Conservation (phyloP, 2,113 vertebrate species). For the Poeciliopsis prolifica region DNA sequence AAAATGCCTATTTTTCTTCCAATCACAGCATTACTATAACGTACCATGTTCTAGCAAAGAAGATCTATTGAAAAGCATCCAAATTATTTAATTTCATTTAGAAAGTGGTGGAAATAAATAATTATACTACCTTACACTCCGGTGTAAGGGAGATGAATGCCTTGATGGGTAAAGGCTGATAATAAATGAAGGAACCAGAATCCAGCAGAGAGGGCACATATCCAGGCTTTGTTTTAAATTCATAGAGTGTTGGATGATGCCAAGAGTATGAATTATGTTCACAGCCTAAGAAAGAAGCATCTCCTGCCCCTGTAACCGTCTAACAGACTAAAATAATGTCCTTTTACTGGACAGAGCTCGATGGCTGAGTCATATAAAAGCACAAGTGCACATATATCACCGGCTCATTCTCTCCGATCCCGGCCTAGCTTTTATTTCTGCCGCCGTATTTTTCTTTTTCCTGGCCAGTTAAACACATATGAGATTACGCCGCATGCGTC, state of each 20-base stretch:
- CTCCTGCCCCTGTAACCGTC: conserved; percentile 13
- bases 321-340: conserved; percentile 29
- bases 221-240: conserved; percentile 19
- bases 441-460: conserved; percentile 6
- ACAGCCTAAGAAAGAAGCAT: conserved; percentile 26
- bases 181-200: conserved; percentile 18
- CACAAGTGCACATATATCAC: conserved; percentile 29
- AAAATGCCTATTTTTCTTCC: not conserved
- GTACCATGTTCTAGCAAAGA: not conserved
- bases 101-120: not conserved
- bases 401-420: conserved; percentile 4
- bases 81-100: not conserved
- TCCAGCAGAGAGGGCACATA: conserved; percentile 10
- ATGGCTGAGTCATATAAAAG: conserved; percentile 43
- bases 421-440: conserved; percentile 14
- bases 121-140: not conserved
- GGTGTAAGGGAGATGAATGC: not conserved
- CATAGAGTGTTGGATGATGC: conserved; percentile 9
- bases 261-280: conserved; percentile 22
- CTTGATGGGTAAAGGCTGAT: not conserved
- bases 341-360: conserved; percentile 6
- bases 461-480: conserved; percentile 33
- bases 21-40: not conserved
- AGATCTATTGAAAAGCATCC: not conserved
- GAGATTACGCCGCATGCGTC: conserved; percentile 7